These are phyloP conservation scores for Epizoanthus scotinus DNA, from an alignment of 92 coral and sea anemone species.

Conservation along the genomic window DNA sequence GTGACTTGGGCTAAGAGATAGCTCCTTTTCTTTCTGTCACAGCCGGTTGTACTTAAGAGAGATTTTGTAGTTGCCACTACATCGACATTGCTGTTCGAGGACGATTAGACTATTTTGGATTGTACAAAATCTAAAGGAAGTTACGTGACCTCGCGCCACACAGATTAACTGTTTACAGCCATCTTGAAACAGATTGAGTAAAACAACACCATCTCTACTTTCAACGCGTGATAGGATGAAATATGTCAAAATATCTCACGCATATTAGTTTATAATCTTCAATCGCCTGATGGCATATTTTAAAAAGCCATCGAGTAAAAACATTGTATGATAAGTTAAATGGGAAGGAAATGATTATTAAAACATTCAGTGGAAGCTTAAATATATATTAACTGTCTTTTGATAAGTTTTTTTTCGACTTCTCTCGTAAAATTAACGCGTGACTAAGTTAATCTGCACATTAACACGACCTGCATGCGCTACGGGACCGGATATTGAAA, in stretches of 20 bases:
- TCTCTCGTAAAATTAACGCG: no score
- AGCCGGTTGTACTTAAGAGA: neutral
- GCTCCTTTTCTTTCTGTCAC: neutral
- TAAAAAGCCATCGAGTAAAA: no score
- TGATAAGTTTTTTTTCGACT: no score
- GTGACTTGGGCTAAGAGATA: neutral
- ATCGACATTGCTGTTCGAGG: neutral
- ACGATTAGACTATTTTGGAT: neutral
- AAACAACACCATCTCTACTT: neutral
- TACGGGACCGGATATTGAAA: no score
- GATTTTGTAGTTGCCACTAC: neutral
- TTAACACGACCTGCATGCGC: no score
- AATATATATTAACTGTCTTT: no score
- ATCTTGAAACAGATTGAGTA: neutral
- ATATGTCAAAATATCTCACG: neutral
- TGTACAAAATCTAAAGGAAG: neutral
- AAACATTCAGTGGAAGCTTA: no score
- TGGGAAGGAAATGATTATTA: no score
- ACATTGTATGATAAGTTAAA: no score
- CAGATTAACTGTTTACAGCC: constrained; percentile 7
- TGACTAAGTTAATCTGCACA: no score
- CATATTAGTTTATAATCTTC: no score
- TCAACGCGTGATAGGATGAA: constrained; percentile 13
- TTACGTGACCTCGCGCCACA: neutral
- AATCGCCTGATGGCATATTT: no score